Percentiles rank a stretch among this genome's conserved stretches.
These are phyloP conservation scores for Hippolais icterina DNA, from an alignment of 2,113 vertebrate genomes.

Conservation along the genomic window DNA sequence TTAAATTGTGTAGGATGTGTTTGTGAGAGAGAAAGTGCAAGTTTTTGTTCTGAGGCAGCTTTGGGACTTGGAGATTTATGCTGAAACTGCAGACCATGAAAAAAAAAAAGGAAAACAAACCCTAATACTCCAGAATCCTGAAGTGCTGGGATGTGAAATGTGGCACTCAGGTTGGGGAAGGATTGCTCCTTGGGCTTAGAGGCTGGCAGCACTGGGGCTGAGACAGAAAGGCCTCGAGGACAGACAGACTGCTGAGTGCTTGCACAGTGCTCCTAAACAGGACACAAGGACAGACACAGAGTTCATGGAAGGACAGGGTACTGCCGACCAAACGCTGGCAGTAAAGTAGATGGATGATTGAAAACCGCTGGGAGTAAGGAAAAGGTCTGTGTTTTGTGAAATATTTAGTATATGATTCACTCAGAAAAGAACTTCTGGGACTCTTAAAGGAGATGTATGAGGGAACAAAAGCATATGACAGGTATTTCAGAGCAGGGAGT, in stretches of 20 bases:
- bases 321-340: constrained; percentile 39
- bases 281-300: constrained; percentile 14
- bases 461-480: constrained; percentile 50
- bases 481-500: constrained; percentile 36
- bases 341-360: constrained; percentile 66
- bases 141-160: constrained; percentile 34
- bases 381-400: constrained; percentile 55
- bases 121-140: background rate
- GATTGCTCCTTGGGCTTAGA: background rate
- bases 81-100: background rate
- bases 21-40: constrained; percentile 1
- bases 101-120: background rate
- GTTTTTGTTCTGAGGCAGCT: constrained; percentile 20
- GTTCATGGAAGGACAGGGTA: constrained; percentile 39
- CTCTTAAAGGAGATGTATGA: constrained; percentile 58
- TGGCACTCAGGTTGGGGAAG: background rate
- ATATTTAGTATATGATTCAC: constrained; percentile 63
- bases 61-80: constrained; percentile 1
- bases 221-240: background rate
- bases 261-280: constrained; percentile 19
- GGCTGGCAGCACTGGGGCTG: background rate
- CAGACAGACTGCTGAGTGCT: constrained; percentile 11
- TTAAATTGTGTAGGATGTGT: background rate
- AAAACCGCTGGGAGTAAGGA: constrained; percentile 60
- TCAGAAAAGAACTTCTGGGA: constrained; percentile 61